Evolutionary conservation across 2,797 vertebrate genomes (phyloP).

Genomic region (Sebastes paucispinis): DNA sequence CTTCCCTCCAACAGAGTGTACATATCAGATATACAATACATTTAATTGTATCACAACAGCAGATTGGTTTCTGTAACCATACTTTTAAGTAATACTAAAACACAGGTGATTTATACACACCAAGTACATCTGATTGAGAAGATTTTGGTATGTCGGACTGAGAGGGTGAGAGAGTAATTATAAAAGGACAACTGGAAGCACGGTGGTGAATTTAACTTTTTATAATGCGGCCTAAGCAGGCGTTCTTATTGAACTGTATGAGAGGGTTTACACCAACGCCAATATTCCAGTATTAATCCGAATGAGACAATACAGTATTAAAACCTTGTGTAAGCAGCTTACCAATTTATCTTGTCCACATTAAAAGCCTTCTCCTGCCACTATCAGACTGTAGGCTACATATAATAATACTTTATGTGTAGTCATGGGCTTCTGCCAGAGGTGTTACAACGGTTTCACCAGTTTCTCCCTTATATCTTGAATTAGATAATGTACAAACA

Average conservation of each 20-base stretch:
- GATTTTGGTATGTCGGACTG: background rate
- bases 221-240: background rate
- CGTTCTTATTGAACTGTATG: background rate
- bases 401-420: background rate
- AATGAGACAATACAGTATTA: slow-evolving; percentile 10
- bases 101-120: background rate
- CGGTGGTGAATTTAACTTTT: slow-evolving; percentile 19
- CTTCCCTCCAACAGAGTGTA: slow-evolving; percentile 11
- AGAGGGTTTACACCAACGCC: slow-evolving; percentile 12
- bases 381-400: background rate
- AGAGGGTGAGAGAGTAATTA: slow-evolving; percentile 28
- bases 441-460: background rate
- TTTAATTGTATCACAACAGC: slow-evolving; percentile 31
- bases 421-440: background rate
- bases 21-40: slow-evolving; percentile 49
- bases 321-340: slow-evolving; percentile 14
- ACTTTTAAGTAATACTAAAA: background rate
- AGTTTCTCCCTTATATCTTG: background rate
- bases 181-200: slow-evolving; percentile 31
- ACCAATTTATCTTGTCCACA: slow-evolving; percentile 6
- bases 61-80: slow-evolving; percentile 15
- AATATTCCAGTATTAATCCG: slow-evolving; percentile 32
- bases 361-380: slow-evolving; percentile 2
- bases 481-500: background rate
- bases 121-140: slow-evolving; percentile 1